Evolutionary conservation across 2,113 vertebrate genomes (phyloP).

Genomic region (Hassar affinis): DNA sequence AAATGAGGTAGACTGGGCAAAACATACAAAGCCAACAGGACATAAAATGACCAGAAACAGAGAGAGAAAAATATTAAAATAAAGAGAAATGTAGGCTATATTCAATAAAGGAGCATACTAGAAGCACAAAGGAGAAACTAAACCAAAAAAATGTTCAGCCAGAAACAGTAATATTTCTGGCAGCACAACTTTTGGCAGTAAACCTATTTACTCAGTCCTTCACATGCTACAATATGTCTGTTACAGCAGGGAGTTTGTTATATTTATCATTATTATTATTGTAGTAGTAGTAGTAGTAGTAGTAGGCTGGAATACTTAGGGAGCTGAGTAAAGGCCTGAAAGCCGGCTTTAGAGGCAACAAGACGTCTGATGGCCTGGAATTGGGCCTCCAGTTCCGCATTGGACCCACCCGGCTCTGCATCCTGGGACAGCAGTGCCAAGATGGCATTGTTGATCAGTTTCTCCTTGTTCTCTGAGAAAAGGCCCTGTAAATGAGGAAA

Average conservation of each 20-base stretch:
- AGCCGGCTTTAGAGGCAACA: slow-evolving; percentile 97
- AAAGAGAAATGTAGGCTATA: background rate
- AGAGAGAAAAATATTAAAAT: background rate
- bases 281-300: background rate
- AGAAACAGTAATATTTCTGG: background rate
- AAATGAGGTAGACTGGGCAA: background rate
- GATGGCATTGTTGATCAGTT: slow-evolving; percentile 96
- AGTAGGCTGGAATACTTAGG: slow-evolving; percentile 80
- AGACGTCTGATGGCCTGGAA: slow-evolving; percentile 95
- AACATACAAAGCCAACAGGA: background rate
- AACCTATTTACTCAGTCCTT: background rate
- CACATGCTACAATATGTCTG: background rate
- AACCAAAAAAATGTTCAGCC: background rate
- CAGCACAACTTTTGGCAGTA: background rate
- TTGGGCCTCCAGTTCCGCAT: slow-evolving; percentile 94
- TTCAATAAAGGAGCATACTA: background rate
- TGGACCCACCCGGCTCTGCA: slow-evolving; percentile 80
- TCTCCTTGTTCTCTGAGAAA: slow-evolving; percentile 99
- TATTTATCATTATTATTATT: background rate
- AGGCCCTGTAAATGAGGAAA: slow-evolving; percentile 77
- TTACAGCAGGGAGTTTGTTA: background rate
- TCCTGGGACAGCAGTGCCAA: slow-evolving; percentile 91
- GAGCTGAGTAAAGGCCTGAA: slow-evolving; percentile 97
- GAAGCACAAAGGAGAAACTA: background rate
- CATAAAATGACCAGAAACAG: background rate